A percentile compares a stretch with the other conserved stretches of the same genome.
Evolutionary conservation across 1,140 invertebrate genomes (phyloP).

Genomic region (Pemphigus obesinymphae): DNA sequence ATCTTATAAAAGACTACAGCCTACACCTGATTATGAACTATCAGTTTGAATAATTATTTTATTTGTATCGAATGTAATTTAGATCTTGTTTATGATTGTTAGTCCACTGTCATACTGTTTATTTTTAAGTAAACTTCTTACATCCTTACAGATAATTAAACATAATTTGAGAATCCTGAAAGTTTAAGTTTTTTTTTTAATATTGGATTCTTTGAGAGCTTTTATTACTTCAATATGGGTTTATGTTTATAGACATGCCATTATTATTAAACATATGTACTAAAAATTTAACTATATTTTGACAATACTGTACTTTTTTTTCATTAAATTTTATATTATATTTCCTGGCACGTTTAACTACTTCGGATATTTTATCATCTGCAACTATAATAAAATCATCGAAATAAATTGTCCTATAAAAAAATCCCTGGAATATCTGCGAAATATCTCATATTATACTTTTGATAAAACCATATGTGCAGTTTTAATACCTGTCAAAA

Average conservation of each 20-base stretch:
- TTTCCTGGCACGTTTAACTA: constrained; percentile 43
- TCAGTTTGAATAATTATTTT: constrained; percentile 47
- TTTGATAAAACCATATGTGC: neutral
- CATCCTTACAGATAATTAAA: too few relatives aligned
- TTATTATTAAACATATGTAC: neutral
- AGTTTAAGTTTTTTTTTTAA: too few relatives aligned
- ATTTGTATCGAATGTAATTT: too few relatives aligned
- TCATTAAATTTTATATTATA: neutral
- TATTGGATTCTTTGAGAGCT: too few relatives aligned
- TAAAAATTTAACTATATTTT: neutral
- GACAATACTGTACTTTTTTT: constrained; percentile 40
- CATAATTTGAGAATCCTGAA: too few relatives aligned
- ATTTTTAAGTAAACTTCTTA: too few relatives aligned
- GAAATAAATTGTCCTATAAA: neutral
- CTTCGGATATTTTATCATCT: neutral
- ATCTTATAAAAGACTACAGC: constrained; percentile 45
- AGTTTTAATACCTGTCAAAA: neutral
- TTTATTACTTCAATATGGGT: too few relatives aligned
- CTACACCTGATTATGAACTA: constrained; percentile 46
- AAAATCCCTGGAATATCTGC: neutral
- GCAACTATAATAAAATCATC: neutral
- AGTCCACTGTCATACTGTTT: constrained; percentile 50
- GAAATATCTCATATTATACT: neutral
- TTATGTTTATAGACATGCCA: constrained; percentile 47
- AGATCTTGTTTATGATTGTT: constrained; percentile 46